A percentile compares a stretch with the other conserved stretches of the same genome.
Conservation (phyloP, 2,797 vertebrate species). For the Paedocypris micromegethes region DNA sequence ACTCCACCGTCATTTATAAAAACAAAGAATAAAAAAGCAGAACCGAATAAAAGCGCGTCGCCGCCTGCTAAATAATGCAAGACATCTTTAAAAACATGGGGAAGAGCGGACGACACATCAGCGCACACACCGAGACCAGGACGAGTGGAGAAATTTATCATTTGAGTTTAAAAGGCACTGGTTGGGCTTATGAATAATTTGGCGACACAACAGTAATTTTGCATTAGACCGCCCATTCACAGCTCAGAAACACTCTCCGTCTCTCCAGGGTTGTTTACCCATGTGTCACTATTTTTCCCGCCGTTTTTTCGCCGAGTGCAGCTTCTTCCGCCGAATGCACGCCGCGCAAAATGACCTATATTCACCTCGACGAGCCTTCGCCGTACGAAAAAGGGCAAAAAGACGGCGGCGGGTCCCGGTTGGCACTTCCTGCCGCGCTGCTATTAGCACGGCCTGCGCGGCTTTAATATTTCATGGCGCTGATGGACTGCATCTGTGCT, state of each 20-base stretch:
- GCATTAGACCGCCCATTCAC: constrained; percentile 80
- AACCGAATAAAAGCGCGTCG: constrained; percentile 50
- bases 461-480: constrained; percentile 66
- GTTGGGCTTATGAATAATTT: constrained; percentile 75
- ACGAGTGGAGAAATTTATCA: constrained; percentile 65
- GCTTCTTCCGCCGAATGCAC: constrained; percentile 58
- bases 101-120: constrained; percentile 32
- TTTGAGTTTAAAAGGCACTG: constrained; percentile 67
- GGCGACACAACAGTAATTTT: constrained; percentile 73
- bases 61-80: constrained; percentile 64
- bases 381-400: constrained; percentile 16
- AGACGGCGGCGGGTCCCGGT: constrained; percentile 48
- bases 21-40: constrained; percentile 27
- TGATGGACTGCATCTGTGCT: constrained; percentile 68
- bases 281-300: constrained; percentile 38
- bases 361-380: constrained; percentile 2
- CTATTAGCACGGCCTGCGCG: constrained; percentile 64
- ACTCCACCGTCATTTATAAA: not conserved
- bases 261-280: constrained; percentile 64
- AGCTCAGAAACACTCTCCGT: constrained; percentile 73
- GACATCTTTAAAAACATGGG: constrained; percentile 38
- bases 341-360: constrained; percentile 47
- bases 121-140: constrained; percentile 42
- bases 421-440: constrained; percentile 50
- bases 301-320: constrained; percentile 57